A percentile compares a stretch with the other conserved stretches of the same genome.
These are phyloP conservation scores for Tanytarsus gracilentus DNA, from an alignment of 2,888 invertebrate genomes.

Conservation along the genomic window DNA sequence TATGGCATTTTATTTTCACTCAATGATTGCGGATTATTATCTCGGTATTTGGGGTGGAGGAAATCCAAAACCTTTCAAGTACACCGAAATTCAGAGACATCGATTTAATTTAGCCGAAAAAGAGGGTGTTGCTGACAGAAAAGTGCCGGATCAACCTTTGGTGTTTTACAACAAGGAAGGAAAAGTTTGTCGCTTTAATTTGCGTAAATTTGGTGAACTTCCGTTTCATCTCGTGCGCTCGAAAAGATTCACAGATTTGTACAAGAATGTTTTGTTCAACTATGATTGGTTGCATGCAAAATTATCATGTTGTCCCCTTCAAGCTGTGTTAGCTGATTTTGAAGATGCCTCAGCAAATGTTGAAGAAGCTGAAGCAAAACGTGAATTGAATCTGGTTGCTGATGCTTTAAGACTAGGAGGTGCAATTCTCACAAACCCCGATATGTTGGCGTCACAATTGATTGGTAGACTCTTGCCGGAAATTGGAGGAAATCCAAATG, in stretches of 20 bases:
- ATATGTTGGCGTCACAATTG: slow-evolving; percentile 92
- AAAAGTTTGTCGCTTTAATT: slow-evolving; percentile 78
- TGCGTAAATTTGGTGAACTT: slow-evolving; percentile 92
- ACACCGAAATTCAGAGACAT: slow-evolving; percentile 92
- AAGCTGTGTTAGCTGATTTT: slow-evolving; percentile 88
- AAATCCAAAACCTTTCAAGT: slow-evolving; percentile 89
- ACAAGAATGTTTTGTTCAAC: slow-evolving; percentile 88
- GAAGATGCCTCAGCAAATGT: slow-evolving; percentile 83
- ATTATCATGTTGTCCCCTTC: slow-evolving; percentile 87
- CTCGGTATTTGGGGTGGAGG: slow-evolving; percentile 96
- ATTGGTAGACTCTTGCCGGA: slow-evolving; percentile 88
- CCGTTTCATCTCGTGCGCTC: slow-evolving; percentile 92
- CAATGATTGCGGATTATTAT: slow-evolving; percentile 96
- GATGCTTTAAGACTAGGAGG: slow-evolving; percentile 90
- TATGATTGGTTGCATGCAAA: slow-evolving; percentile 97
- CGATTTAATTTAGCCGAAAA: slow-evolving; percentile 78
- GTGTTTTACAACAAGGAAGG: slow-evolving; percentile 88
- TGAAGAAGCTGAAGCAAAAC: slow-evolving; percentile 63
- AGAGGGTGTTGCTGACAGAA: slow-evolving; percentile 83
- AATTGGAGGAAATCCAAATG: slow-evolving; percentile 69
- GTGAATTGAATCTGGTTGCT: slow-evolving; percentile 81
- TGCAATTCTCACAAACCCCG: slow-evolving; percentile 84
- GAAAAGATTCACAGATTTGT: slow-evolving; percentile 80
- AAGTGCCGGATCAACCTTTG: slow-evolving; percentile 89
- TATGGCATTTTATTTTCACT: slow-evolving; percentile 93